Percentiles rank a stretch among this genome's conserved stretches.
Evolutionary conservation across 2,888 invertebrate species (phyloP).

Genomic region (Andrena dorsata): DNA sequence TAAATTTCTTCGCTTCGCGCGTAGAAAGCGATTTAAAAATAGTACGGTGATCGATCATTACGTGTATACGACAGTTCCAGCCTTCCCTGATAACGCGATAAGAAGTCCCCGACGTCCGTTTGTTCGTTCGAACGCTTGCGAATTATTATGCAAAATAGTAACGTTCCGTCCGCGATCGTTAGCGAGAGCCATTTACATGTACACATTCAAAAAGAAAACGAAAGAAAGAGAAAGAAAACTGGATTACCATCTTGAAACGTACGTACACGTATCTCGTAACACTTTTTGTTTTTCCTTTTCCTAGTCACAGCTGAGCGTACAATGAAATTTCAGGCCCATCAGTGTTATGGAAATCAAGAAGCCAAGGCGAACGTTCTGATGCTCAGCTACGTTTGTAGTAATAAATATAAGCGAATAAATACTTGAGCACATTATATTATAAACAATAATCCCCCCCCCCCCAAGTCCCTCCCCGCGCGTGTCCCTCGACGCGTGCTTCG

Average conservation of each 20-base stretch:
- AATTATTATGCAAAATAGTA: constrained; percentile 49
- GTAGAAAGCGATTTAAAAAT: constrained; percentile 49
- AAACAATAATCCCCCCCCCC: constrained; percentile 33
- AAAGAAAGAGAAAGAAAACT: neutral
- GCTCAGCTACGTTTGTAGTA: constrained; percentile 55
- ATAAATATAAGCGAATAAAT: constrained; percentile 73
- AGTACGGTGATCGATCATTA: constrained; percentile 53
- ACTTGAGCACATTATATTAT: constrained; percentile 59
- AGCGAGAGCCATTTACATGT: constrained; percentile 1
- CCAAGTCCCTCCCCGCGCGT: neutral
- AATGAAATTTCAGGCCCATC: constrained; percentile 26
- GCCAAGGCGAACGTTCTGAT: constrained; percentile 40
- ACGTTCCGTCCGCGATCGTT: constrained; percentile 10
- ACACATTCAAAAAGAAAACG: neutral
- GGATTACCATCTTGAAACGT: constrained; percentile 3
- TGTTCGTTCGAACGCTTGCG: neutral
- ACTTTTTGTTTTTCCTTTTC: neutral
- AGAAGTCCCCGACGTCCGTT: neutral
- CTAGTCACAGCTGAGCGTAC: constrained; percentile 5
- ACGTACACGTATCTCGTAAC: constrained; percentile 2
- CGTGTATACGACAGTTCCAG: constrained; percentile 33
- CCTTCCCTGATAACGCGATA: constrained; percentile 17
- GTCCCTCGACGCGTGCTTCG: constrained; percentile 13
- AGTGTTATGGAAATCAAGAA: constrained; percentile 32
- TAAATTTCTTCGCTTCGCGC: constrained; percentile 33